A percentile compares a stretch with the other conserved stretches of the same genome.
Conservation (phyloP, 2,113 vertebrate genomes). For the Caranx melampygus region DNA sequence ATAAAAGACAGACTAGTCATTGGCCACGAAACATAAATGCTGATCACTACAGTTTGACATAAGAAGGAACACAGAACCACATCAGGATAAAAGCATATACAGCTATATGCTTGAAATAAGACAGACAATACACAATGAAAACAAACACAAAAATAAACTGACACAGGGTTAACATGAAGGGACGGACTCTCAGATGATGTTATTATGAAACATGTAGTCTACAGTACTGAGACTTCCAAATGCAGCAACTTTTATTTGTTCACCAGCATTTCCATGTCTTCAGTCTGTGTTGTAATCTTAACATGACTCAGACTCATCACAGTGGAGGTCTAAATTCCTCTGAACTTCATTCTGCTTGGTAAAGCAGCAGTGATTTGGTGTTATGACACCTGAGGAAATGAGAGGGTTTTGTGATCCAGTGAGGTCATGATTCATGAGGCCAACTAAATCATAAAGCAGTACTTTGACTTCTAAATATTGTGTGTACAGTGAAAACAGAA, state of each 20-base stretch:
- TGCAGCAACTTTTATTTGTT: too few relatives aligned
- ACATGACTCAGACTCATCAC: not conserved
- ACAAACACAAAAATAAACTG: constrained; percentile 2
- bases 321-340: too few relatives aligned
- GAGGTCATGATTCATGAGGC: too few relatives aligned
- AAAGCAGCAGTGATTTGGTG: too few relatives aligned
- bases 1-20: constrained; percentile 25
- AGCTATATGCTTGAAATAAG: not conserved
- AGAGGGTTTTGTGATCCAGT: not conserved
- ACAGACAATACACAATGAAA: not conserved
- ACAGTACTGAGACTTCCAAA: not conserved
- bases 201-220: not conserved
- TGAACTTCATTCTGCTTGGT: not conserved
- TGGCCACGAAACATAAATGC: constrained; percentile 2
- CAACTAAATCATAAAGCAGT: too few relatives aligned
- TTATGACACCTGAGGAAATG: not conserved
- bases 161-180: not conserved
- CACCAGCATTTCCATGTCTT: not conserved
- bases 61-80: not conserved
- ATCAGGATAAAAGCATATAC: not conserved
- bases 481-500: too few relatives aligned
- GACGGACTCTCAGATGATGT: not conserved
- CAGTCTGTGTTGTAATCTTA: not conserved
- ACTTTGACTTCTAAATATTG: too few relatives aligned
- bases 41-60: constrained; percentile 14